Evolutionary conservation across 2,888 invertebrate genomes (phyloP), one percentile per base, ranked within the genome.

Genomic region (Papilio protenor): DNA sequence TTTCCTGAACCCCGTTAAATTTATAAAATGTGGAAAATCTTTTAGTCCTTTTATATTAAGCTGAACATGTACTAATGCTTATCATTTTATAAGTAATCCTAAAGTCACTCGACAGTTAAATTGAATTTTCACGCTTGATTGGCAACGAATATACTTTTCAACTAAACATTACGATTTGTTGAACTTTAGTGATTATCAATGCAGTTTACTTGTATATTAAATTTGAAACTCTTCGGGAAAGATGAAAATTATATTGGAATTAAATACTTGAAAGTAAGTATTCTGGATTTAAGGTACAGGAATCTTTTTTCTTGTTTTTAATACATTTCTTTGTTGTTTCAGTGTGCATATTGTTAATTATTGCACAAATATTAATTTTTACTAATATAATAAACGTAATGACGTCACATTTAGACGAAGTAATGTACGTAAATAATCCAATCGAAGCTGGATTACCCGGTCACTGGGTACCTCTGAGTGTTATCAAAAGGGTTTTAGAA

Each of bases 61-160:
- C 6, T 52, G 16, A 52, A 52, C 47, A 52, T 52, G 52, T 18
- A 4, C 8, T 18, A 40, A 75, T 57, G 47, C 47, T 78, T 76
- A 76, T 76, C 27, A 66, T 75, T 74, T 79, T 71, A 81, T 80
- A 82, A 82, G 81, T 81, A 79, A 81, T 81, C 83, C 84, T 88
- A 88, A 90, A 90, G 66, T 80, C 85, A 85, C 80, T 83, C 82
- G 82, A 83, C 85, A 79, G 82, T 86, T 83, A 88, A 91, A 89
- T 87, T 80, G 82, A 69, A 87, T 89, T 89, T 89, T 88, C 85
- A 88, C 83, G 89, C 88, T 81, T 87, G 85, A 87, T 82, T 79
- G 40, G 18, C 49, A 47, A 55, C 57, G 49, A 74, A 72, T 80
- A 79, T 75, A 49, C 66, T 78, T 69, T 75, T 59, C 14, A 49